phyloP scores from a whole-genome alignment of 2,797 vertebrate species.

The Tadarida brasiliensis region DNA sequence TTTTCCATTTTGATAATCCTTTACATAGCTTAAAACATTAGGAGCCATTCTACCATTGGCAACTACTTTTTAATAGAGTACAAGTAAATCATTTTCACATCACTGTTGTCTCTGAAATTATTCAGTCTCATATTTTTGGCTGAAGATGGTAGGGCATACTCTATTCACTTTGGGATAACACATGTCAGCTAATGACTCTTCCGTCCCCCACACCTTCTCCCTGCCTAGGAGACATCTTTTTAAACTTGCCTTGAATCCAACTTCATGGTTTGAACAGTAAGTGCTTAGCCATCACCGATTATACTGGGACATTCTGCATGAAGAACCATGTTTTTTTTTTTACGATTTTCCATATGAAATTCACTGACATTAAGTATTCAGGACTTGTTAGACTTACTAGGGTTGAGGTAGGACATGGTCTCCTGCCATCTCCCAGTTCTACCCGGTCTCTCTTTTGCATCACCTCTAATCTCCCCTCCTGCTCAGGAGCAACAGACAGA shows the following conservation, averaged over 20 bases:
- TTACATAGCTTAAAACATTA: slow-evolving; percentile 9
- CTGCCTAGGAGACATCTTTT: background rate
- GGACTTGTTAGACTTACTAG: background rate
- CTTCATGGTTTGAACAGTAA: background rate
- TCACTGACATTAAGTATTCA: background rate
- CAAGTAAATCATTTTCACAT: slow-evolving; percentile 19
- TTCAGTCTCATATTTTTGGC: background rate
- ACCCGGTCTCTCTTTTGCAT: background rate
- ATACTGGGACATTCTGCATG: background rate
- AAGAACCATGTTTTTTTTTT: background rate
- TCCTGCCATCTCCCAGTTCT: background rate
- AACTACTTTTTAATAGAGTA: background rate
- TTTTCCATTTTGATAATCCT: slow-evolving; percentile 40
- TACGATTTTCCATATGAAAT: background rate
- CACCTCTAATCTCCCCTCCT: background rate
- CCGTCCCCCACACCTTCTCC: rapidly evolving
- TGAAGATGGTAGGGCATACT: background rate
- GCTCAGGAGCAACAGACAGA: background rate
- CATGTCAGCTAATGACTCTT: background rate
- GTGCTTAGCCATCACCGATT: background rate
- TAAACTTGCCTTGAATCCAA: background rate
- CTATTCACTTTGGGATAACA: background rate
- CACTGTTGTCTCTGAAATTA: background rate
- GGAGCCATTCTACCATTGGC: background rate
- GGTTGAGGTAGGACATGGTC: background rate